phyloP scores from a whole-genome alignment of 1,140 invertebrate genomes.

The Solen grandis region DNA sequence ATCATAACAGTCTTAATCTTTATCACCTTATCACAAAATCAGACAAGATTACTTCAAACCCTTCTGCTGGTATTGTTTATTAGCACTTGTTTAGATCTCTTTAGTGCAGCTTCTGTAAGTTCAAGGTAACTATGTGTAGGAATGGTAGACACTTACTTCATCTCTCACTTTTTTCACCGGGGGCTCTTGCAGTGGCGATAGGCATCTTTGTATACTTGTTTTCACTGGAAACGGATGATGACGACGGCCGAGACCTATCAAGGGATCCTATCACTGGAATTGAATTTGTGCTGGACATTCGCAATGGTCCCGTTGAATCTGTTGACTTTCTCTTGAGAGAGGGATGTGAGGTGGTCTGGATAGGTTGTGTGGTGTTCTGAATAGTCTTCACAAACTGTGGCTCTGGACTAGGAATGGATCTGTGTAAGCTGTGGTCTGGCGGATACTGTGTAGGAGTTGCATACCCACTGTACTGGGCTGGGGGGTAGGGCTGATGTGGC shows the following conservation, averaged over 20 bases:
- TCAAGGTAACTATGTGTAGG: no score
- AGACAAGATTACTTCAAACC: no score
- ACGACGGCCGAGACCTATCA: no score
- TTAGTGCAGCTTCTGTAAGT: no score
- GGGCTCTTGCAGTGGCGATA: conserved; percentile 5
- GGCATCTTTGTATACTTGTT: neutral
- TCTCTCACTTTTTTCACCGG: conserved; percentile 4
- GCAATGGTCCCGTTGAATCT: conserved; percentile 5
- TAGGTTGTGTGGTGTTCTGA: conserved; percentile 12
- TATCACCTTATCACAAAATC: no score
- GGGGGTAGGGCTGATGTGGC: neutral
- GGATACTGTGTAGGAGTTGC: neutral
- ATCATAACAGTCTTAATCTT: no score
- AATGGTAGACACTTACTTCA: no score
- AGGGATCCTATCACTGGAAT: conserved; percentile 30
- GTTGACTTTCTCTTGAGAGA: conserved; percentile 32
- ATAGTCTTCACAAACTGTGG: conserved; percentile 28
- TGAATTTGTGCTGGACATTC: conserved; percentile 22
- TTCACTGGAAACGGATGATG: no score
- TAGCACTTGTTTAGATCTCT: no score
- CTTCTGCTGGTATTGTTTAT: no score
- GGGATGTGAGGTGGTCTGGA: neutral
- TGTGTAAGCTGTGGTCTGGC: neutral
- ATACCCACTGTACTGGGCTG: conserved; percentile 27
- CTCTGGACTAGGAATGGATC: neutral